phyloP scores from a whole-genome alignment of 2,888 invertebrate genomes.

The Drosophila lutescens region DNA sequence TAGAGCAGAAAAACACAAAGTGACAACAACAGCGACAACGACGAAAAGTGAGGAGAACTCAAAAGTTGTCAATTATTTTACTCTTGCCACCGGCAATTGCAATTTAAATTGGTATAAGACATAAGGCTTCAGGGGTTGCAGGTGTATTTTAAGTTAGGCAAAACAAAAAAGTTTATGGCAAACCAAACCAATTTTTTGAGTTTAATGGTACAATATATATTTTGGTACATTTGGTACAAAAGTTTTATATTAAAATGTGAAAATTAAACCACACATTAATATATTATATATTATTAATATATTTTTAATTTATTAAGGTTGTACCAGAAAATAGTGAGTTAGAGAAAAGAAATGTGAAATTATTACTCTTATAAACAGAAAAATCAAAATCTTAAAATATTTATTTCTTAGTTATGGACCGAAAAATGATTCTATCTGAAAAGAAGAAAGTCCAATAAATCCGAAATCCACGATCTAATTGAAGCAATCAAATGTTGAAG shows the following conservation, averaged over 20 bases:
- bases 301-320: too few species aligned
- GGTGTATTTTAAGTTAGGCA: background rate
- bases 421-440: background rate
- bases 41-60: conserved; percentile 4
- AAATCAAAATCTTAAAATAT: too few species aligned
- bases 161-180: background rate
- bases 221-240: background rate
- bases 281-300: too few species aligned
- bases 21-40: background rate
- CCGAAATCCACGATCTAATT: background rate
- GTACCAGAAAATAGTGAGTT: too few species aligned
- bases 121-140: background rate
- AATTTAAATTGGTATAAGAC: background rate
- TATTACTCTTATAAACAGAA: too few species aligned
- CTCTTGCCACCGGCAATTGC: conserved; percentile 1
- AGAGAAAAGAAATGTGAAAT: too few species aligned
- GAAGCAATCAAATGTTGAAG: background rate
- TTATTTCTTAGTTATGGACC: too few species aligned
- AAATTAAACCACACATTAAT: too few species aligned
- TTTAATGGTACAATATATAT: background rate
- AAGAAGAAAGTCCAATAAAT: background rate
- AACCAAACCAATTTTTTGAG: too few species aligned
- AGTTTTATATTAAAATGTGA: background rate
- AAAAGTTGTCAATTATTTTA: conserved; percentile 12
- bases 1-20: background rate